Evolutionary conservation across 2,113 vertebrate species (phyloP).

Genomic region (Rhabdornis inornatus): DNA sequence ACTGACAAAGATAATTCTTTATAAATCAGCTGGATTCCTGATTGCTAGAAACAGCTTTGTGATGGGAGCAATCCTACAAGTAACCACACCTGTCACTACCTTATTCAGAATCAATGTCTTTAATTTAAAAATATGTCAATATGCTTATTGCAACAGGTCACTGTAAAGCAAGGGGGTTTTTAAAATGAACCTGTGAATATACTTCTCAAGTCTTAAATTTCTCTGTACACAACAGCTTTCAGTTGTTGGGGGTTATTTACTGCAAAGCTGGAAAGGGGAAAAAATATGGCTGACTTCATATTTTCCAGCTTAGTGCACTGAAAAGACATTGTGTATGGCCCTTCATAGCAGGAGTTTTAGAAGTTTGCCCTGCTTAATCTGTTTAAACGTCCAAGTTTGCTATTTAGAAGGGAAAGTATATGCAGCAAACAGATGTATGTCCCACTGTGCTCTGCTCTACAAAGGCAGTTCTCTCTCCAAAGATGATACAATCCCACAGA

Average conservation of each 20-base stretch:
- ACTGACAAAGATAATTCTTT: neutral
- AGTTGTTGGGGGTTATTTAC: neutral
- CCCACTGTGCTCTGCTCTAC: neutral
- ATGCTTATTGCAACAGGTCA: neutral
- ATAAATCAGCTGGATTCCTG: neutral
- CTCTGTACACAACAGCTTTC: neutral
- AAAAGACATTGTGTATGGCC: neutral
- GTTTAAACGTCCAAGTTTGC: neutral
- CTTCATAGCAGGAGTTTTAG: neutral
- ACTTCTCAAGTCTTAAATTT: neutral
- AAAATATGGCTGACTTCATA: neutral
- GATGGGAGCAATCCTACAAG: neutral
- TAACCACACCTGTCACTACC: neutral
- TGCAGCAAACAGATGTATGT: neutral
- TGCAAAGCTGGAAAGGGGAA: neutral
- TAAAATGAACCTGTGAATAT: neutral
- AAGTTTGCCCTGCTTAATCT: neutral
- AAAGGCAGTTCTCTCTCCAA: neutral
- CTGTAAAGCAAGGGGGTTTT: neutral
- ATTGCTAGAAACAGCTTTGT: neutral
- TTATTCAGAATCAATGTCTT: neutral
- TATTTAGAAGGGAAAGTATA: neutral
- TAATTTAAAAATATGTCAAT: neutral
- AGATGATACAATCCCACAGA: neutral
- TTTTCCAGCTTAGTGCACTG: neutral